Conservation (phyloP, 2,888 invertebrate species). For the Leistus spinibarbis region DNA sequence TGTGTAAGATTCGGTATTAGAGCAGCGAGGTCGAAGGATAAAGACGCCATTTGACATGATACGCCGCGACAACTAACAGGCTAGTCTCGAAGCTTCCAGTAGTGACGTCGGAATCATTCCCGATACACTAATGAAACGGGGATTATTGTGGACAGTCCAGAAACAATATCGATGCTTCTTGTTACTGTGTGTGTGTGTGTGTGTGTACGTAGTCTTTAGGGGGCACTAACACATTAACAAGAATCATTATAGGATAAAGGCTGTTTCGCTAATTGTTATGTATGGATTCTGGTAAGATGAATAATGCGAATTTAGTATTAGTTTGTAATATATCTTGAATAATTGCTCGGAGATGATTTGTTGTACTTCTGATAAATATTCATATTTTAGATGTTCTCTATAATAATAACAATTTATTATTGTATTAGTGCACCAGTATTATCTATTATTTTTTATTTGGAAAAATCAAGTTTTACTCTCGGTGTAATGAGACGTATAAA, state of each 20-base stretch:
- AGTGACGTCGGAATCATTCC: background rate
- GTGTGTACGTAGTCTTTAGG: background rate
- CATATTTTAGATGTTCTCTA: background rate
- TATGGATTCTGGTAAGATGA: background rate
- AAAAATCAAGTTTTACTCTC: no score
- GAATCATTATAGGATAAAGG: background rate
- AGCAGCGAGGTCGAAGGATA: background rate
- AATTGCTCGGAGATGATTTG: background rate
- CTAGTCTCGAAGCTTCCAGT: background rate
- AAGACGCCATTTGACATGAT: background rate
- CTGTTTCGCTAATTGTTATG: background rate
- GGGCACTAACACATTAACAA: background rate
- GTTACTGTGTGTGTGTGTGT: background rate
- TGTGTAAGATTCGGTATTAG: background rate
- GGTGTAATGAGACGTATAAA: no score
- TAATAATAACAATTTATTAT: no score
- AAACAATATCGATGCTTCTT: background rate
- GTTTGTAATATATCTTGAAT: background rate
- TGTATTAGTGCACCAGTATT: background rate
- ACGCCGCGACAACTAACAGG: background rate
- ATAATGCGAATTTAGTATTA: background rate
- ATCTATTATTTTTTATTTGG: no score
- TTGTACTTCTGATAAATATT: background rate
- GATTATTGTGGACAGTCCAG: constrained; percentile 7
- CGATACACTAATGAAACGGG: background rate